Base-by-base conservation (phyloP, 2,113 vertebrate species). In the Diglossa brunneiventris region DNA sequence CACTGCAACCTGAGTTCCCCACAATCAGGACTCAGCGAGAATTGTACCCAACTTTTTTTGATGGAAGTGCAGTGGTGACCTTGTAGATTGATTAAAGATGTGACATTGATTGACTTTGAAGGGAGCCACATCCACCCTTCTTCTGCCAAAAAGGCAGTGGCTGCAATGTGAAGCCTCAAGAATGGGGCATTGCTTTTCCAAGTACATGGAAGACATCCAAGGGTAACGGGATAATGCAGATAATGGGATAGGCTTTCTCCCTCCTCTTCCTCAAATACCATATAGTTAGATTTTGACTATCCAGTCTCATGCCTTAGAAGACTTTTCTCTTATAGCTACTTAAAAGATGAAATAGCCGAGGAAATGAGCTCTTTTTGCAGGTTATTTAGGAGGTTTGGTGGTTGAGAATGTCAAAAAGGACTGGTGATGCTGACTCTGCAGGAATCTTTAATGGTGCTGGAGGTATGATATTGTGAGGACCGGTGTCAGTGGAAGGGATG, bases 181-280 rank as follows among this genome's bases (percentile, higher is more conserved):
- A 90, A 69, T 88, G 93, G 93, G 94, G 75, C 94, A 90, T 58
- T 96, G 92, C 76, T 97, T 88, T 80, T 86, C 93, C 93, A 95
- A 96, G 96, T 96, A 93, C 94, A 49, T 96, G 96, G 96, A 96
- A 94, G 95, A 37, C 96, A 72, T 97, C 96, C 96, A 96, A 97
- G 72, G 92, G 88, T 94, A 95, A 94, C 52, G 0, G 88, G 76
- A 94, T 96, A 96, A 93, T 95, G 94, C 94, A 93, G 95, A 89
- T 96, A 97, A 96, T 93, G 92, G 87, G 87, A 90, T 80, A 97
- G 95, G 95, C 92, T 95, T 96, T 93, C 92, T 94, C 80, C 92
- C 96, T 93, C 39, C 79, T 90, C 61, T 96, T 76, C 94, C 88
- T 97, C 87, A 94, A 88, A 74, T 86, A 90, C 73, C 76, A 46